Conservation (phyloP, 2,888 invertebrate genomes). For the Stomorhina lunata region DNA sequence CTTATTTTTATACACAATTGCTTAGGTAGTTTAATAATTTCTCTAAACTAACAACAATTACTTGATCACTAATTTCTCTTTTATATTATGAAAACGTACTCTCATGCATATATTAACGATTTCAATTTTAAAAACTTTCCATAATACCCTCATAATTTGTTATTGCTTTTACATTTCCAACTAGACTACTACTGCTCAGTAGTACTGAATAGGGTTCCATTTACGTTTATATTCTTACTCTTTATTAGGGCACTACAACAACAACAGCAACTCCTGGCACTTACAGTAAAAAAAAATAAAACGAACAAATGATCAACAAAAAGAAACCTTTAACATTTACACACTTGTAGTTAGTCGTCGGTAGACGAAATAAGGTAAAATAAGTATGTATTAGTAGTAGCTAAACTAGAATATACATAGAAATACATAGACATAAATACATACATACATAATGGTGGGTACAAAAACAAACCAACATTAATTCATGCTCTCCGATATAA, state of each 20-base stretch:
- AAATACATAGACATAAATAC: neutral
- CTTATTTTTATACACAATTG: too few relatives aligned
- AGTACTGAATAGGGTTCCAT: slow-evolving; percentile 14
- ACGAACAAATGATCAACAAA: slow-evolving; percentile 29
- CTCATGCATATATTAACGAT: too few relatives aligned
- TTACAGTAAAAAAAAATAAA: slow-evolving; percentile 34
- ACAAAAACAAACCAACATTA: slow-evolving; percentile 1
- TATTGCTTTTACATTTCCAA: slow-evolving; percentile 10
- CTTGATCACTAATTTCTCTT: too few relatives aligned
- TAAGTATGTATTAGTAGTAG: slow-evolving; percentile 47
- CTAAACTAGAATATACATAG: slow-evolving; percentile 20
- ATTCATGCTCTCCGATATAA: slow-evolving; percentile 45
- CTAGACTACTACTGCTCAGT: too few relatives aligned
- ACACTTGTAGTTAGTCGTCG: slow-evolving; percentile 33
- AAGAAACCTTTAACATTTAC: slow-evolving; percentile 46
- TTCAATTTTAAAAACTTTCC: too few relatives aligned
- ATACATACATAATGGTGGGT: neutral
- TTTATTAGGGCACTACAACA: slow-evolving; percentile 42
- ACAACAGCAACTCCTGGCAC: neutral
- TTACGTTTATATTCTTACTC: slow-evolving; percentile 13
- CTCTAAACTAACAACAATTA: too few relatives aligned
- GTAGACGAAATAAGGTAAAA: slow-evolving; percentile 56
- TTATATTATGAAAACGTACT: too few relatives aligned
- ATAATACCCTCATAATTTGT: neutral
- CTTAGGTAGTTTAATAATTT: too few relatives aligned